phyloP scores from a whole-genome alignment of 1,140 invertebrate genomes.

The Medauroidea extradentata region DNA sequence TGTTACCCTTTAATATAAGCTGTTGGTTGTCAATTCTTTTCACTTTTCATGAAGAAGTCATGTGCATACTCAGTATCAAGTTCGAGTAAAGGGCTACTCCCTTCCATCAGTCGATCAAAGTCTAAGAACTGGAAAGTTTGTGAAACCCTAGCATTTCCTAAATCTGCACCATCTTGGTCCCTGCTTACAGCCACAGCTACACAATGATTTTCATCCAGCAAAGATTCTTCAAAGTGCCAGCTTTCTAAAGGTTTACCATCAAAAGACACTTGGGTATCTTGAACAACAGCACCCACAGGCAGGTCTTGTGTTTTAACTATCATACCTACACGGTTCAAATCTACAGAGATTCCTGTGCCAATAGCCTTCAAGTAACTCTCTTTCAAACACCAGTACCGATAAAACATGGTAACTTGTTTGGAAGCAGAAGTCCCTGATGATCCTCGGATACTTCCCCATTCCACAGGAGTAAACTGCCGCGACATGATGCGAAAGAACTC shows the following conservation, averaged over 20 bases:
- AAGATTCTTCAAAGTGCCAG: constrained; percentile 85
- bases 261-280: constrained; percentile 64
- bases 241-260: constrained; percentile 53
- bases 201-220: constrained; percentile 75
- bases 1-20: no score
- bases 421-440: constrained; percentile 39
- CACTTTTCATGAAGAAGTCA: constrained; percentile 26
- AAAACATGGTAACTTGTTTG: constrained; percentile 62
- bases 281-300: constrained; percentile 46
- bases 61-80: constrained; percentile 25
- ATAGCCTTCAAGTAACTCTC: constrained; percentile 92
- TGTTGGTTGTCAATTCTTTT: no score
- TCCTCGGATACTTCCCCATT: constrained; percentile 72
- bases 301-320: constrained; percentile 50
- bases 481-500: constrained; percentile 87
- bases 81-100: constrained; percentile 24
- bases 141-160: no score
- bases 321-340: constrained; percentile 67
- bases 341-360: constrained; percentile 76
- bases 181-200: constrained; percentile 66
- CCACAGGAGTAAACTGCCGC: constrained; percentile 70
- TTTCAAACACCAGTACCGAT: constrained; percentile 88
- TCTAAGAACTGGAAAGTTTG: constrained; percentile 24
- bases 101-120: constrained; percentile 29
- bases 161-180: no score